Evolutionary conservation across 1,140 invertebrate genomes (phyloP).

Genomic region (Tetramorium simillimum): DNA sequence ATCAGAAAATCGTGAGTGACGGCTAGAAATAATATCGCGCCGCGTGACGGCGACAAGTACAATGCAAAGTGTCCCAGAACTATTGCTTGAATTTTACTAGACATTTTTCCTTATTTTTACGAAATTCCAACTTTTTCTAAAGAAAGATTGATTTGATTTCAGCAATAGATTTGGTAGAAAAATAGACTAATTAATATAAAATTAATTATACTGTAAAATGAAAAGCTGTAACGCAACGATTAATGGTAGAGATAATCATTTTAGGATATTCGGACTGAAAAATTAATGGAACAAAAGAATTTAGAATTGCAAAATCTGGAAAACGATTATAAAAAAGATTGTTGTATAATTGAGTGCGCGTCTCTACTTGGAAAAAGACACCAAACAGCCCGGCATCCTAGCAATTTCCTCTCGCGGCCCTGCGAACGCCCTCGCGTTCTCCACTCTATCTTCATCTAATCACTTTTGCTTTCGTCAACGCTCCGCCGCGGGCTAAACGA

Average conservation of each 20-base stretch:
- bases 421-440: constrained; percentile 47
- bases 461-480: constrained; percentile 59
- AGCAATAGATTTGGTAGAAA: not conserved
- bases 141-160: not conserved
- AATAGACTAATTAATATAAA: not conserved
- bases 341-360: constrained; percentile 14
- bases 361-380: not conserved
- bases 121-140: not conserved
- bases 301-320: constrained; percentile 15
- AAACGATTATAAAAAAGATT: not conserved
- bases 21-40: constrained; percentile 37
- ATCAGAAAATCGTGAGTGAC: constrained; percentile 40
- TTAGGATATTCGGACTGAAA: not conserved
- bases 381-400: constrained; percentile 3
- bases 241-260: not conserved
- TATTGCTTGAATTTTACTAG: not conserved
- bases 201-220: not conserved
- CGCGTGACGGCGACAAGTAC: constrained; percentile 27
- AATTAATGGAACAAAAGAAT: not conserved
- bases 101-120: not conserved
- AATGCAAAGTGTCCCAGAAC: not conserved
- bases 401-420: constrained; percentile 47
- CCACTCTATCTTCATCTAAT: constrained; percentile 60
- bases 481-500: constrained; percentile 65
- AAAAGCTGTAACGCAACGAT: not conserved